Base-by-base conservation (phyloP, 1,140 invertebrate genomes). In the Cylas formicarius region DNA sequence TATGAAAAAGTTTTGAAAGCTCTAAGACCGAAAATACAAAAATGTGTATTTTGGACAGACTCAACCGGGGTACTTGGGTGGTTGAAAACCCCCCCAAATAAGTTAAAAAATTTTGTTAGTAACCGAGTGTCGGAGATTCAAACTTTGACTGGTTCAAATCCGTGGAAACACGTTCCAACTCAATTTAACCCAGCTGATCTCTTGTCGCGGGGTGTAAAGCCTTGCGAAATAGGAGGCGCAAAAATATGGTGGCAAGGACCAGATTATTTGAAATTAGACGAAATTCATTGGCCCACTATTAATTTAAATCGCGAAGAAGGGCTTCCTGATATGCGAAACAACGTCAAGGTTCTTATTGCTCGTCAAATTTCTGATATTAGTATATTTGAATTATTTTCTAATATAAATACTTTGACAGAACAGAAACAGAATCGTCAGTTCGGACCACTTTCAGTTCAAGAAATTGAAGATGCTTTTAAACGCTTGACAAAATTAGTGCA, bases 61-160 rank as follows among this genome's bases (percentile, higher is more conserved):
- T 50, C 48, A 17, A 45, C 42, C 20, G 36, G 44, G 17, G 22
- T 35, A 10, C 34, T 50, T 13, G 26, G 20, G 9, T 50, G 42
- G 48, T 20, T 50, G 17, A 18, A 35, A 20, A 17, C 16, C 8
- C 11, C 17, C 9, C 35, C 40, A 27, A 27, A 43, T 37, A 16
- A 18, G 7, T 38, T 33, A 26, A 38, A 49, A 33, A 32, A 21
- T 7, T 49, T 44, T 39, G 47, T 44, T 10, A 19, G 21, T 8
- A 49, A 49, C 11, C 11, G 47, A 9, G 34, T 49, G 10, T 23
- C 33, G 6, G 21, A 44, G 16, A 44, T 49, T 3, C 26, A 44
- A 14, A 28, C 1, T 27, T 22, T 45, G 2, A 27, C 43, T 20
- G 16, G 20, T 26, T 5, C 13, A 8, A 5, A 36, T 21, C 8